Base-by-base conservation (phyloP, 2,113 vertebrate genomes). In the Alethe diademata region DNA sequence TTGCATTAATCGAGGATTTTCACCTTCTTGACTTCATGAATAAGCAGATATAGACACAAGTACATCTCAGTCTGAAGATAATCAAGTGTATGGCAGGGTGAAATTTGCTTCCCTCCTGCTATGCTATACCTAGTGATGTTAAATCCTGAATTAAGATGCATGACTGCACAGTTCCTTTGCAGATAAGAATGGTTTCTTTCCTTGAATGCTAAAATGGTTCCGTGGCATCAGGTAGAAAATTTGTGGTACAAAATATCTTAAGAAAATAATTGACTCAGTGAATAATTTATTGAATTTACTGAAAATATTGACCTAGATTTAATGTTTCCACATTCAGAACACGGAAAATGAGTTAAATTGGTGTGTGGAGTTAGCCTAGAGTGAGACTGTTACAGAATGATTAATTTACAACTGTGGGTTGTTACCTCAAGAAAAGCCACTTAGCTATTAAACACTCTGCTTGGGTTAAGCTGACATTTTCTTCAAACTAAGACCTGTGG, bases 281-380 rank as follows among this genome's bases (percentile, higher is more conserved):
- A 96, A 97, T 91, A 95, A 95, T 94, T 97, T 96, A 95, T 93
- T 90, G 75, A 95, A 84, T 95, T 96, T 66, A 78, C 90, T 95
- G 95, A 95, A 97, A 97, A 92, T 76, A 92, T 53, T 92, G 86
- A 92, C 93, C 78, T 93, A 88, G 43, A 91, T 97, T 92, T 90
- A 92, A 83, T 95, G 35, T 70, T 66, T 96, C 62, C 82, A 45
- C 42, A 95, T 94, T 95, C 85, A 92, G 80, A 95, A 94, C 86
- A 88, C 0, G 2, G 70, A 64, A 95, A 95, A 88, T 50, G 29
- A 94, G 87, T 92, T 96, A 93, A 90, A 96, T 85, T 90, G 62
- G 54, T 90, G 40, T 26, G 81, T 69, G 83, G 53, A 88, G 38
- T 96, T 94, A 89, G 47, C 78, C 78, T 89, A 82, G 53, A 92